Base-by-base conservation (phyloP, 53 echinoderm and acorn worm species). In the Paracentrotus lividus region DNA sequence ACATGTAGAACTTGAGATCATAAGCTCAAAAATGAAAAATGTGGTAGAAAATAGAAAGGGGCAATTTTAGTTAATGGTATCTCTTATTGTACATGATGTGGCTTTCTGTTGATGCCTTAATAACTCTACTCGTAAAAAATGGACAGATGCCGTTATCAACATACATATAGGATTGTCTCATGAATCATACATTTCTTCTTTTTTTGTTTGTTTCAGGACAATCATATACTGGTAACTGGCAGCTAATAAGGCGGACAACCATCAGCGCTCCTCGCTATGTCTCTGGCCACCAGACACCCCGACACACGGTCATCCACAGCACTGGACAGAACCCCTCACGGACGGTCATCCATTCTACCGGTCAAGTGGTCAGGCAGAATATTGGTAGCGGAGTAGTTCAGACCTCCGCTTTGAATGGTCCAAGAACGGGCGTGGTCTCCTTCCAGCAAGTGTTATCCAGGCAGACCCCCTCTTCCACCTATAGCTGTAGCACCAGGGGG, bases 401-500 rank as follows among this genome's bases (percentile, higher is more conserved):
- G 77, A 92, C 42, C 14, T 31, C 78, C 21, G 92, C 92, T 40
- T 57, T 54, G 23, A 92, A 77, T 21, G 49, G 91, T 27, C 91
- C 91, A 44, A 52, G 91, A 33, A 91, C 91, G 0, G 91, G 91
- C 8, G 75, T 91, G 5, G 13, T 51, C 26, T 54, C 43, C 26
- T 47, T 49, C 32, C 69, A 59, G 43, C 89, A 89, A 47, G 53
- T 89, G 36, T 34, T 43, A 1, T 86, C 86, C 53, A 44, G 86
- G 23, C 86, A 86, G 86, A 86, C 29, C 38, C 86, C 86, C 9
- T 86, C 86, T 3, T 44, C 90, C 36, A n/a, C 93, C 38, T 93
- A 75, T 40, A 94, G 93, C 72, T 97, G 97, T 88, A 88, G 88
- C 68, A 49, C 91, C 18, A 61, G 91, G 88, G 97, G 96, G 7